Evolutionary conservation across 2,888 invertebrate species (phyloP), one percentile per base, ranked within the genome.

Genomic region (Hemistola chrysoprasaria): DNA sequence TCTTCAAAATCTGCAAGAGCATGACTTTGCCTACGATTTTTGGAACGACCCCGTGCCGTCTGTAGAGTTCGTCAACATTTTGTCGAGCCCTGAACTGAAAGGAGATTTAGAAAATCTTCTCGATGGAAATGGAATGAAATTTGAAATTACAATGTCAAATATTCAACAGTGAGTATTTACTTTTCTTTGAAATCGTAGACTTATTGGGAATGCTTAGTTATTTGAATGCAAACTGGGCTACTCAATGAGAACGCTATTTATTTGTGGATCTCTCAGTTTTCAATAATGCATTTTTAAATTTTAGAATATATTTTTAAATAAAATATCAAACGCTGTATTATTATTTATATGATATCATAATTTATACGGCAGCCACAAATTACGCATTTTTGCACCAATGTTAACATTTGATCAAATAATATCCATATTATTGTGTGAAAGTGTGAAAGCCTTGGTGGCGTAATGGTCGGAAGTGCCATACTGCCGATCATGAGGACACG

Each of bases 81-180:
- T 88, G 65, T 76, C 85, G 0, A 62, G 71, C 34, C 83, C 87
- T 1, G 50, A 59, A 34, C 34, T 71, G 22, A 78, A 73, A 50
- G 30, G 10, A 8, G 56, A 60, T 8, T 71, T 88, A 32, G 68
- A 72, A 47, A 50, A 36, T 16, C 41, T 75, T 1, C 56, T 90
- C 8, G 59, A 55, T 0, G 30, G 29, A 1, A 60, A 79, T 44
- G 47, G 59, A 5, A 78, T 91, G 20, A 47, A 59, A 2, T 83
- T 73, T 57, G 56, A 65, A 29, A 69, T 90, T 9, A 50, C 77
- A n/a, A 69, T 85, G 36, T 53, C 76, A 0, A 76, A 91, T 59
- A 76, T 91, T 33, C 80, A 85, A 70, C 74, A 71, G 88, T 89
- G 71, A 78, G 78, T 74, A 53, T 8, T 37, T 40, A 11, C 23